A percentile compares a stretch with the other conserved stretches of the same genome.
phyloP scores from a whole-genome alignment of 2,888 invertebrate genomes.

The Cheiracanthium punctorium region DNA sequence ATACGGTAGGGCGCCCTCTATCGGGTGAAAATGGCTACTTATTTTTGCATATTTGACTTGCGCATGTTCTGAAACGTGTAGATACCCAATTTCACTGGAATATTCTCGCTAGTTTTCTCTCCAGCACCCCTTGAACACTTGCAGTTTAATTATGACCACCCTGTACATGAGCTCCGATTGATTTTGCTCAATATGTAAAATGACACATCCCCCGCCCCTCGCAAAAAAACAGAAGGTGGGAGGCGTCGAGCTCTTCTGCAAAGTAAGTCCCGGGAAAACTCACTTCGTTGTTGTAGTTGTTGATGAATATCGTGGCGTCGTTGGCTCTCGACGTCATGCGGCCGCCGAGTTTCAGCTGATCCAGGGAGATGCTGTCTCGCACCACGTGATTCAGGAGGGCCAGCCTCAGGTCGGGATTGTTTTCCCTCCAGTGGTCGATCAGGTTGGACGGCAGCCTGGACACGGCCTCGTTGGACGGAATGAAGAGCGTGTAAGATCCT shows the following conservation, averaged over 20 bases:
- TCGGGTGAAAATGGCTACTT: too few species aligned
- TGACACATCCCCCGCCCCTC: not conserved
- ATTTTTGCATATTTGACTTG: too few species aligned
- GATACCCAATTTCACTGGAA: too few species aligned
- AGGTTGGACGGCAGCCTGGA: slow-evolving; percentile 70
- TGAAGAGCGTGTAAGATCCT: slow-evolving; percentile 71
- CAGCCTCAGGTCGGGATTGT: slow-evolving; percentile 55
- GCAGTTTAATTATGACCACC: too few species aligned
- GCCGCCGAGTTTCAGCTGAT: slow-evolving; percentile 58
- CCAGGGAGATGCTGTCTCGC: slow-evolving; percentile 56
- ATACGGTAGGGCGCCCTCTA: too few species aligned
- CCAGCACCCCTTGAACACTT: too few species aligned
- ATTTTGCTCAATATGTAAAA: not conserved
- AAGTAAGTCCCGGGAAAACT: not conserved
- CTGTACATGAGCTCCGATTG: too few species aligned
- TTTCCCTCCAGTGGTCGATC: slow-evolving; percentile 68
- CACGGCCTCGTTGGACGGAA: slow-evolving; percentile 72
- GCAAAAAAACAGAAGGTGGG: too few species aligned
- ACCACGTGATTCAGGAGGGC: slow-evolving; percentile 70
- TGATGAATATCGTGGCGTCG: slow-evolving; percentile 50
- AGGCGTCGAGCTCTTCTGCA: too few species aligned
- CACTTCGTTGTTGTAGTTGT: slow-evolving; percentile 59
- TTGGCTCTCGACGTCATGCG: slow-evolving; percentile 42
- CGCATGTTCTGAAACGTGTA: too few species aligned
- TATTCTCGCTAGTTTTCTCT: too few species aligned